Percentiles rank a stretch among this genome's conserved stretches.
These are phyloP conservation scores for Hyperoodon ampullatus DNA, from an alignment of 2,113 vertebrate species.

Conservation along the genomic window DNA sequence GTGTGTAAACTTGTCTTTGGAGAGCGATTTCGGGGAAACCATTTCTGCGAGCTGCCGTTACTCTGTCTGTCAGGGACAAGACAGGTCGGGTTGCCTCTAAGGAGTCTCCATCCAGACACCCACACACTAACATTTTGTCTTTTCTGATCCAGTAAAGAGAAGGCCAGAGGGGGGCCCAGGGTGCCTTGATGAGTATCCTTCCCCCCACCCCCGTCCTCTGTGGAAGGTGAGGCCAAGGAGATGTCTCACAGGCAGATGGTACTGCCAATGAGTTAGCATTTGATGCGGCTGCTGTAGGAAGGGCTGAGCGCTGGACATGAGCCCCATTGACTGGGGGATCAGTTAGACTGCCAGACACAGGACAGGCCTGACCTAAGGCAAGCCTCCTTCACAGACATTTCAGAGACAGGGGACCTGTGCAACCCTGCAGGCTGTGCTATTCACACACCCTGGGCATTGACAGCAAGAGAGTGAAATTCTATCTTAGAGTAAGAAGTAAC, in stretches of 20 bases:
- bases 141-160: slow-evolving; percentile 69
- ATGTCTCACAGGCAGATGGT: neutral
- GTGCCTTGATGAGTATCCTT: slow-evolving; percentile 50
- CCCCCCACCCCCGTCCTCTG: neutral
- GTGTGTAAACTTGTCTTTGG: neutral
- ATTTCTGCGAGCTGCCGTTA: neutral
- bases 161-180: slow-evolving; percentile 66
- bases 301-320: accelerated
- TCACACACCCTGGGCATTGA: neutral
- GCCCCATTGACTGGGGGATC: neutral
- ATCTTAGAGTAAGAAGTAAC: neutral
- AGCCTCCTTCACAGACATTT: neutral
- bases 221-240: neutral
- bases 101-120: neutral
- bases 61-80: neutral
- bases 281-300: neutral
- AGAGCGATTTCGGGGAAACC: neutral
- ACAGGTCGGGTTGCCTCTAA: neutral
- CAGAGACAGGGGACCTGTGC: accelerated
- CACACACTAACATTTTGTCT: neutral
- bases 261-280: neutral
- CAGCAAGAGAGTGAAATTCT: neutral
- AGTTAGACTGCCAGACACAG: neutral
- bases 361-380: neutral
- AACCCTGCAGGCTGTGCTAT: neutral